Evolutionary conservation across 2,113 vertebrate species (phyloP).

Genomic region (Neotoma lepida): DNA sequence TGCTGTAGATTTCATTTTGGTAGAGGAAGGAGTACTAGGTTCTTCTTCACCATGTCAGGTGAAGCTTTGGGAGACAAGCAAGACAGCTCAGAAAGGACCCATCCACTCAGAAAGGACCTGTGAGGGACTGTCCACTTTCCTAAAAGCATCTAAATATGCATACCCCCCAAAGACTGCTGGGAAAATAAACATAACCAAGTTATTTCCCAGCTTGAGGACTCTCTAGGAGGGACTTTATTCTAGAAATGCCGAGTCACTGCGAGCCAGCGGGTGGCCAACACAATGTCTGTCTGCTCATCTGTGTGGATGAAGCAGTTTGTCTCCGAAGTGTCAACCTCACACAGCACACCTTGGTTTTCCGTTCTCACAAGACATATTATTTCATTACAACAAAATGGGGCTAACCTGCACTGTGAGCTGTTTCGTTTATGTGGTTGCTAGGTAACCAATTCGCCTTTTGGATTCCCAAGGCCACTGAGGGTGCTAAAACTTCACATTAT

Average conservation of each 20-base stretch:
- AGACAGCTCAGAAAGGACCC: neutral
- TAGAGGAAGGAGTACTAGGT: neutral
- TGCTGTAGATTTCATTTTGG: neutral
- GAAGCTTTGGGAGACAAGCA: neutral
- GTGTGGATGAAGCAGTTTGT: neutral
- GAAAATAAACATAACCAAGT: neutral
- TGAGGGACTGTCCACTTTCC: accelerated
- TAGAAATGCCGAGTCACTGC: neutral
- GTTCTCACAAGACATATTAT: slow-evolving; percentile 62
- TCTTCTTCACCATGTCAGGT: neutral
- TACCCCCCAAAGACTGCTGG: neutral
- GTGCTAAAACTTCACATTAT: slow-evolving; percentile 52
- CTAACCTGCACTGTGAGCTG: slow-evolving; percentile 34
- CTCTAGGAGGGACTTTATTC: neutral
- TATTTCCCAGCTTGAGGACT: neutral
- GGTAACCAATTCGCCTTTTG: slow-evolving; percentile 66
- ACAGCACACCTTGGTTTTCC: neutral
- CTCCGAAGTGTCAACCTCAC: neutral
- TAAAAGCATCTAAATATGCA: neutral
- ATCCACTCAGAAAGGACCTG: neutral
- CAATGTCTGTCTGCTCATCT: neutral
- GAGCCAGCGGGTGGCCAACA: neutral
- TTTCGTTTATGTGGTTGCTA: slow-evolving; percentile 66
- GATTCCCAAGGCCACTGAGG: slow-evolving; percentile 53
- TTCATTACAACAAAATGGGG: slow-evolving; percentile 71